These are phyloP conservation scores for Trissolcus basalis DNA, from an alignment of 1,140 invertebrate genomes.

Conservation along the genomic window DNA sequence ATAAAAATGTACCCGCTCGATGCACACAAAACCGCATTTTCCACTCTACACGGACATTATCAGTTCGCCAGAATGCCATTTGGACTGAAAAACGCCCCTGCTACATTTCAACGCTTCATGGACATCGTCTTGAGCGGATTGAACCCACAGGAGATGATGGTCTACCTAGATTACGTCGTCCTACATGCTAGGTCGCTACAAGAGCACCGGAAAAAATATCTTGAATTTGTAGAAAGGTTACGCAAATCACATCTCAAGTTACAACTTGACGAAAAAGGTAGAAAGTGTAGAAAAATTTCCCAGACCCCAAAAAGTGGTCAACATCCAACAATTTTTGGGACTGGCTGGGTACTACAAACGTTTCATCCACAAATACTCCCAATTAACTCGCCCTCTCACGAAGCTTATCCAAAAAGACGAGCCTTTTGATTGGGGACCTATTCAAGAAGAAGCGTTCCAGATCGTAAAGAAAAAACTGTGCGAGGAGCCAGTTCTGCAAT, in stretches of 20 bases:
- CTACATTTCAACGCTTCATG: conserved; percentile 59
- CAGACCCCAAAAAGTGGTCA: conserved; percentile 26
- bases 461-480: conserved; percentile 47
- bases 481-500: conserved; percentile 37
- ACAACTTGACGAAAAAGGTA: conserved; percentile 28
- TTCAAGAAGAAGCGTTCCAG: conserved; percentile 10
- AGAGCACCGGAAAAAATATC: conserved; percentile 13
- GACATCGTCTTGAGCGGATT: conserved; percentile 60
- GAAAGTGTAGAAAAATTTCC: conserved; percentile 15
- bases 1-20: conserved; percentile 12
- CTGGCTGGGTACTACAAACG: conserved; percentile 44
- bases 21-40: conserved; percentile 27
- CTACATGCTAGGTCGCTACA: conserved; percentile 33
- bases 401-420: conserved; percentile 48
- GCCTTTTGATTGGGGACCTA: neutral
- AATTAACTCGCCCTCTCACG: conserved; percentile 53
- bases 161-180: conserved; percentile 73
- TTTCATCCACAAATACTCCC: conserved; percentile 48
- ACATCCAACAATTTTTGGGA: conserved; percentile 55
- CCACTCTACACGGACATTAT: conserved; percentile 13
- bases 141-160: conserved; percentile 6
- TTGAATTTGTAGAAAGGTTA: conserved; percentile 1
- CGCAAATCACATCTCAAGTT: neutral
- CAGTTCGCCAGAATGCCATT: conserved; percentile 61
- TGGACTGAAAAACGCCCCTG: conserved; percentile 56